A percentile compares a stretch with the other conserved stretches of the same genome.
Conservation (phyloP, 2,888 invertebrate genomes). For the Oeneis ivallda region DNA sequence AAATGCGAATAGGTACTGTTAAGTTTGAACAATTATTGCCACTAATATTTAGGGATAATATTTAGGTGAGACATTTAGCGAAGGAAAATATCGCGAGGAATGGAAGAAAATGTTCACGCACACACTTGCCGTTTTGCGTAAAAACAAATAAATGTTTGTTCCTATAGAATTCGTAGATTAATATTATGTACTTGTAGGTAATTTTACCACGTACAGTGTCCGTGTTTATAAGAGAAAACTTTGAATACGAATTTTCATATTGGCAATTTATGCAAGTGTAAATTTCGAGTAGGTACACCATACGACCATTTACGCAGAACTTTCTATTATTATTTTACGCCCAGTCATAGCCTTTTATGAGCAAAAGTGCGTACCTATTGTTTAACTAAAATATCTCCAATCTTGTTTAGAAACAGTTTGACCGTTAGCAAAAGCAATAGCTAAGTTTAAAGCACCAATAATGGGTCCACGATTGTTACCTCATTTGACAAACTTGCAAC, state of each 20-base stretch:
- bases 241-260: neutral
- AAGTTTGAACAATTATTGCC: constrained; percentile 10
- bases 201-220: neutral
- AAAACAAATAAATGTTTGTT: too few species aligned
- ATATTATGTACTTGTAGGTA: neutral
- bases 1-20: constrained; percentile 21
- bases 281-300: constrained; percentile 7
- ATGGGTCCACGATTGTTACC: neutral
- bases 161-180: too few species aligned
- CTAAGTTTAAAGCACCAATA: neutral
- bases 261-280: constrained; percentile 2
- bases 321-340: constrained; percentile 31
- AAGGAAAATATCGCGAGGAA: too few species aligned
- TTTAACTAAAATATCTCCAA: constrained; percentile 15
- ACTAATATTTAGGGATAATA: too few species aligned
- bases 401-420: neutral
- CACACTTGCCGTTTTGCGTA: too few species aligned
- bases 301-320: constrained; percentile 21
- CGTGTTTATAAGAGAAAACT: neutral
- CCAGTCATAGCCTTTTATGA: constrained; percentile 23
- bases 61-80: too few species aligned
- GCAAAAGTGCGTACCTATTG: constrained; percentile 17
- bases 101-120: too few species aligned
- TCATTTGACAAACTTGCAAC: too few species aligned
- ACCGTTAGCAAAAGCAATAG: neutral